Percentiles rank a stretch among this genome's conserved stretches.
Evolutionary conservation across 2,888 invertebrate genomes (phyloP).

Genomic region (Sphaerophoria taeniata): DNA sequence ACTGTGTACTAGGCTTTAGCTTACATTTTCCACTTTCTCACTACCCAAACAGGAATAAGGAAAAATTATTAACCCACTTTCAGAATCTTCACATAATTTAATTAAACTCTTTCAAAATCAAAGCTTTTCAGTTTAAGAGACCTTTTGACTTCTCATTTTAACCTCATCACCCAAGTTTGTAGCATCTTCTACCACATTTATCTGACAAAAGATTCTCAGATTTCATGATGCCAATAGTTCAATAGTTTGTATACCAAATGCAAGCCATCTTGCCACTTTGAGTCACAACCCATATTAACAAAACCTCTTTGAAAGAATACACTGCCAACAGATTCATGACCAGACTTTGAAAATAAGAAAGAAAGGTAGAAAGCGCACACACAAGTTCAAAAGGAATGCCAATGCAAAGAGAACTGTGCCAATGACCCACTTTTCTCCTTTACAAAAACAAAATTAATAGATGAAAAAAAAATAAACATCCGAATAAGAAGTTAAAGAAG

Average conservation of each 20-base stretch:
- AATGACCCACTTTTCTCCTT: constrained; percentile 64
- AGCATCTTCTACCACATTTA: neutral
- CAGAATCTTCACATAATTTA: no score
- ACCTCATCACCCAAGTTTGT: constrained; percentile 25
- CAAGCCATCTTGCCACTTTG: constrained; percentile 69
- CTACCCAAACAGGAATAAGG: no score
- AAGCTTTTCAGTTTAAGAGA: no score
- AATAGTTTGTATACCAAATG: neutral
- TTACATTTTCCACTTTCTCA: no score
- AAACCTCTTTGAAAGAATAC: neutral
- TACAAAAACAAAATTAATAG: constrained; percentile 24
- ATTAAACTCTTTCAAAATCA: no score
- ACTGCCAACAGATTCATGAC: constrained; percentile 62
- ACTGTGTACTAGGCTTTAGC: no score
- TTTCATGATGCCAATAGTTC: constrained; percentile 11
- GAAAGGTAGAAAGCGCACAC: constrained; percentile 40
- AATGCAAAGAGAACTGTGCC: constrained; percentile 63
- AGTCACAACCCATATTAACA: neutral
- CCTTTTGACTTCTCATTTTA: constrained; percentile 1
- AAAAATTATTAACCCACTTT: no score
- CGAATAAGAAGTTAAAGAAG: constrained; percentile 45
- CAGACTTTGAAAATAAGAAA: constrained; percentile 70
- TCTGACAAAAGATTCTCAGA: constrained; percentile 40
- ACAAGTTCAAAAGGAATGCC: constrained; percentile 48
- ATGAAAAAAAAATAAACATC: constrained; percentile 26